These are phyloP conservation scores for Halichondria panicea DNA, from an alignment of 37 sponge, comb jelly and placozoan species.

Conservation along the genomic window DNA sequence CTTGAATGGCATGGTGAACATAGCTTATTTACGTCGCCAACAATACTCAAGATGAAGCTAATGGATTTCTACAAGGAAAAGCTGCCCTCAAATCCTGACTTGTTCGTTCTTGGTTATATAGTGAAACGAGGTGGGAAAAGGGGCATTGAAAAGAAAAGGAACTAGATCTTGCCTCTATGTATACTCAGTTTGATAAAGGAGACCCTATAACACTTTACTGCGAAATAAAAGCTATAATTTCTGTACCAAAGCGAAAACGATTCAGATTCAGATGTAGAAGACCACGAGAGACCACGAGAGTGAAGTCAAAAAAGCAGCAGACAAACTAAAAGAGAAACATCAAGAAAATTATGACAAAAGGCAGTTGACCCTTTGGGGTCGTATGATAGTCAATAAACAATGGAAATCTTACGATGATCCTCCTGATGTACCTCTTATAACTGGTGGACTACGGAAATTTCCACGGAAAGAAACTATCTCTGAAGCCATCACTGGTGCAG, in stretches of 20 bases:
- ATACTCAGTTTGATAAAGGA: not conserved
- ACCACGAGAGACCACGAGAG: not conserved
- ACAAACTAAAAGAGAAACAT: not conserved
- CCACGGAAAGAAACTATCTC: not conserved
- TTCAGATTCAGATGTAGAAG: not conserved
- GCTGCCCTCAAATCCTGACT: not conserved
- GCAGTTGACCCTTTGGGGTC: not conserved
- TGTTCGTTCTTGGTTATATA: not conserved
- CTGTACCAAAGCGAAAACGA: not conserved
- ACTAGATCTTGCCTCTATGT: slow-evolving; percentile 1
- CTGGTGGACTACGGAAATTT: not conserved
- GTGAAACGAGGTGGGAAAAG: slow-evolving; percentile 1
- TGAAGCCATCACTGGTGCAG: slow-evolving; percentile 5
- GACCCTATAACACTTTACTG: not conserved
- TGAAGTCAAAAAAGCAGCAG: not conserved
- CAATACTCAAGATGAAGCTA: not conserved
- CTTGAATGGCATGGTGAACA: slow-evolving; percentile 2
- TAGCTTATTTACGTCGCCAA: not conserved
- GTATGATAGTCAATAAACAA: slow-evolving; percentile 3
- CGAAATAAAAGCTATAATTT: not conserved
- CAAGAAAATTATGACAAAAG: not conserved
- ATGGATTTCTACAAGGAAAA: not conserved
- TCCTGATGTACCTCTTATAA: not conserved
- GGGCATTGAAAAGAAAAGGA: not conserved
- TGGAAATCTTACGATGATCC: not conserved